A percentile compares a stretch with the other conserved stretches of the same genome.
Evolutionary conservation across 2,888 invertebrate genomes (phyloP).

Genomic region (Patella depressa): DNA sequence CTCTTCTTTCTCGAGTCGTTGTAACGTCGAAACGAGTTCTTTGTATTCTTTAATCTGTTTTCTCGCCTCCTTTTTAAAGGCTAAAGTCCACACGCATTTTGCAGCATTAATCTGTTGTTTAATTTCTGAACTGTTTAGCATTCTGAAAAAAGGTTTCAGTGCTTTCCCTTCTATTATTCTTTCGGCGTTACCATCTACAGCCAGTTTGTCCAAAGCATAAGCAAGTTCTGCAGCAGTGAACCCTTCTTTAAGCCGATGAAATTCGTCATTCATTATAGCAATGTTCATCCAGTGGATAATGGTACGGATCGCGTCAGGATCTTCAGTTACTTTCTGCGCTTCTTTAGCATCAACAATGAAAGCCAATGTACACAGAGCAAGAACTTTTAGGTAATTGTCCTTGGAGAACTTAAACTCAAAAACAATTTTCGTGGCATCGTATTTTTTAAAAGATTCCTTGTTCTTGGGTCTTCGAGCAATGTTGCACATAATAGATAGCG

Average conservation of each 20-base stretch:
- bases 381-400: conserved; percentile 62
- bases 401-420: conserved; percentile 28
- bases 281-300: neutral
- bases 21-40: neutral
- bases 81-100: neutral
- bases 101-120: neutral
- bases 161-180: neutral
- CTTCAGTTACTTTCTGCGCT: conserved; percentile 14
- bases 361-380: conserved; percentile 61
- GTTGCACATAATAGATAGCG: conserved; percentile 66
- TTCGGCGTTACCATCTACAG: neutral
- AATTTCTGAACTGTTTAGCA: neutral
- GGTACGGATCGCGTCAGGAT: neutral
- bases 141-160: neutral
- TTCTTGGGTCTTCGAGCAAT: conserved; percentile 60
- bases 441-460: conserved; percentile 61
- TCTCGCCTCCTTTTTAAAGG: neutral
- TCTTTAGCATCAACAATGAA: conserved; percentile 62
- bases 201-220: neutral
- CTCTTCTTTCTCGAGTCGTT: neutral
- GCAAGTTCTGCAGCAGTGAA: neutral
- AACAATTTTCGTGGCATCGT: conserved; percentile 57
- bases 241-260: neutral
- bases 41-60: neutral
- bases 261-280: neutral